Conservation (phyloP, 2,113 vertebrate species). For the Xyliphius kryptos region DNA sequence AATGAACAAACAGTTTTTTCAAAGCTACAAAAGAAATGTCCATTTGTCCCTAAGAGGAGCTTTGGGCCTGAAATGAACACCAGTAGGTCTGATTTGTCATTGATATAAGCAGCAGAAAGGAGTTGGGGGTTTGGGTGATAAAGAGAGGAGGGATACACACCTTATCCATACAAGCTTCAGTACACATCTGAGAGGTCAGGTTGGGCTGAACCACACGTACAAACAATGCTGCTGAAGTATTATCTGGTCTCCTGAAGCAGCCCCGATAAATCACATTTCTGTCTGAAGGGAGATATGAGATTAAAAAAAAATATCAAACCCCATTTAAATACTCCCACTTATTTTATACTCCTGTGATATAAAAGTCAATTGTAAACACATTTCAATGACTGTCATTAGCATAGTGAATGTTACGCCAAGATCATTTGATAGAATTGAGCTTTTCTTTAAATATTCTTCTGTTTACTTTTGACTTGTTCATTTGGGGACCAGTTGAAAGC, state of each 20-base stretch:
- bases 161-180: conserved; percentile 75
- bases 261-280: conserved; percentile 72
- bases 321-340: too few species aligned
- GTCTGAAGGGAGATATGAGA: too few species aligned
- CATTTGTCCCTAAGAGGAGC: conserved; percentile 11
- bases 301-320: neutral
- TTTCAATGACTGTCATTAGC: too few species aligned
- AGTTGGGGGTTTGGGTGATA: neutral
- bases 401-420: too few species aligned
- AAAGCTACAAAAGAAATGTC: conserved; percentile 7
- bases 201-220: conserved; percentile 64
- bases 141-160: conserved; percentile 52
- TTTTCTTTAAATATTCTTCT: too few species aligned
- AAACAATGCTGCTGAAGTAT: conserved; percentile 63
- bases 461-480: too few species aligned
- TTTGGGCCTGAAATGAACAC: neutral
- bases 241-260: conserved; percentile 72
- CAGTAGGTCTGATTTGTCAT: conserved; percentile 14
- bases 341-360: too few species aligned
- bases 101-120: conserved; percentile 10
- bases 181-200: conserved; percentile 72
- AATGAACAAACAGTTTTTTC: conserved; percentile 34
- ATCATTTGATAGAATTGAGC: too few species aligned
- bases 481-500: too few species aligned
- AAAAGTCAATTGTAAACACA: too few species aligned